Evolutionary conservation across 2,888 invertebrate genomes (phyloP).

Genomic region (Fabriciana adippe): DNA sequence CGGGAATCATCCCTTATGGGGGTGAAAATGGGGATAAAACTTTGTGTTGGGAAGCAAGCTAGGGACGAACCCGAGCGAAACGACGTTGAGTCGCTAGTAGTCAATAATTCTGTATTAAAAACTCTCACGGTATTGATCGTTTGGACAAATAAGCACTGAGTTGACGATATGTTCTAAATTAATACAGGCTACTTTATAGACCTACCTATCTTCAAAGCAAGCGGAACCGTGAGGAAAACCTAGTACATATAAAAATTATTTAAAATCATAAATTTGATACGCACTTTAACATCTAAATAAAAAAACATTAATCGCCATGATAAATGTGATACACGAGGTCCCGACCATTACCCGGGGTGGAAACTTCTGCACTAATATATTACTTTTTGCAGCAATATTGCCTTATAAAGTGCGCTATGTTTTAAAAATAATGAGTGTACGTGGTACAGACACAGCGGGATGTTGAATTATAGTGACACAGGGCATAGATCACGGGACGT

Average conservation of each 20-base stretch:
- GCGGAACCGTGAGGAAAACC: too few species aligned
- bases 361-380: conserved; percentile 43
- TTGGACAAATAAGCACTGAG: too few species aligned
- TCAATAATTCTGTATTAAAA: too few species aligned
- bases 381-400: conserved; percentile 62
- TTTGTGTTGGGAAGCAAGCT: too few species aligned
- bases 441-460: conserved; percentile 50
- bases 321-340: conserved; percentile 41
- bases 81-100: too few species aligned
- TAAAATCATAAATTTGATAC: not conserved
- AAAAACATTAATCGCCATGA: conserved; percentile 38
- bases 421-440: conserved; percentile 61
- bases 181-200: too few species aligned
- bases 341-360: conserved; percentile 42
- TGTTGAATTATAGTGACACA: conserved; percentile 47
- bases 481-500: conserved; percentile 46
- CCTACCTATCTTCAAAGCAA: too few species aligned
- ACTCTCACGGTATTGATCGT: too few species aligned
- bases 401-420: conserved; percentile 60
- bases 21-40: too few species aligned
- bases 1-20: too few species aligned
- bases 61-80: too few species aligned
- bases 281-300: not conserved
- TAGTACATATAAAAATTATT: not conserved
- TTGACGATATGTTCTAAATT: too few species aligned